phyloP scores from a whole-genome alignment of 2,888 invertebrate species.

The Mimas tiliae region DNA sequence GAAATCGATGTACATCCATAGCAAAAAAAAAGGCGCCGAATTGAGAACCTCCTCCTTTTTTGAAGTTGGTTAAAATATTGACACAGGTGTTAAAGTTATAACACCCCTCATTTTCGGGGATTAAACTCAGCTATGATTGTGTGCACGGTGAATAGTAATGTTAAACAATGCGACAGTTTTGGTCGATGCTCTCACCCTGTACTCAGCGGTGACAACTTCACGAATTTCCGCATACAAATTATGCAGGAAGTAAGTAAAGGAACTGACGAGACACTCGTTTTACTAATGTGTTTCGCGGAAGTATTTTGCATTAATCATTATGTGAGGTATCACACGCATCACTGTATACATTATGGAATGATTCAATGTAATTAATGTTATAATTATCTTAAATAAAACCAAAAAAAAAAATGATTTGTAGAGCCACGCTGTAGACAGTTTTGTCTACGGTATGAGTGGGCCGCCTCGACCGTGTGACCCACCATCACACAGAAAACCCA shows the following conservation, averaged over 20 bases:
- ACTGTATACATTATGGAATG: slow-evolving; percentile 12
- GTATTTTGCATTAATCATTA: slow-evolving; percentile 33
- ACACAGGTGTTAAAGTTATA: no score
- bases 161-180: slow-evolving; percentile 11
- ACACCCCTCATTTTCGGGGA: no score
- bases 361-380: neutral
- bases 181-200: slow-evolving; percentile 12
- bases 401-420: no score
- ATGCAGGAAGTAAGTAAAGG: slow-evolving; percentile 50
- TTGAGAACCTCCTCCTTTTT: no score
- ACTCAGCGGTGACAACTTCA: slow-evolving; percentile 45
- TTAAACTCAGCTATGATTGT: no score
- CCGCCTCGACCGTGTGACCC: no score
- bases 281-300: slow-evolving; percentile 42
- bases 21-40: no score
- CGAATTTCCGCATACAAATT: slow-evolving; percentile 56
- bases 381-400: neutral
- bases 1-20: no score
- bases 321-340: slow-evolving; percentile 28
- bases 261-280: slow-evolving; percentile 45
- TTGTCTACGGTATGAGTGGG: no score
- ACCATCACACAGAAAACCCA: no score
- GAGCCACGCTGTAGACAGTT: no score
- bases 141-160: neutral
- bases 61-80: no score